A percentile compares a stretch with the other conserved stretches of the same genome.
Evolutionary conservation across 2,888 invertebrate species (phyloP).

Genomic region (Gastrophysa polygoni): DNA sequence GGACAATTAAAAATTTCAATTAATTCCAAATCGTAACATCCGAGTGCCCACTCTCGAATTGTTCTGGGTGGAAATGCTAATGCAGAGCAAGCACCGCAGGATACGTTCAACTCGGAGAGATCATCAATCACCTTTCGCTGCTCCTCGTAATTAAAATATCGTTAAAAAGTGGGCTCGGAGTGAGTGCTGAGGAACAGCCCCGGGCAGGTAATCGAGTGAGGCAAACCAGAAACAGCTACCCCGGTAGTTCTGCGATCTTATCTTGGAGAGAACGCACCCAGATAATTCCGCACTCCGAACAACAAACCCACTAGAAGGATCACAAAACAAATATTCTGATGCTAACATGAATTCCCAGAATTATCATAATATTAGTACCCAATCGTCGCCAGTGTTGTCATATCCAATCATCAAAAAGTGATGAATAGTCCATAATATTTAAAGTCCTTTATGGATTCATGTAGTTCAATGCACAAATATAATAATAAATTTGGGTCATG

Average conservation of each 20-base stretch:
- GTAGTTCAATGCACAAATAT: no score
- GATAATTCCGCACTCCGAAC: no score
- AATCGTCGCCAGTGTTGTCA: no score
- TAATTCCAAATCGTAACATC: background rate
- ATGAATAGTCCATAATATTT: no score
- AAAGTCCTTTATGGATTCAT: no score
- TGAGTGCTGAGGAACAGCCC: background rate
- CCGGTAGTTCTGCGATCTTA: background rate
- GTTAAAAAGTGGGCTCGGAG: background rate
- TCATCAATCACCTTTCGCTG: slow-evolving; percentile 17
- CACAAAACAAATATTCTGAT: no score
- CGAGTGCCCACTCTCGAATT: background rate
- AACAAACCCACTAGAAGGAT: no score
- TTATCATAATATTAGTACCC: no score
- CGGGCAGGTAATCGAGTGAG: background rate
- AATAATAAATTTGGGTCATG: no score
- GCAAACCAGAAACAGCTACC: background rate
- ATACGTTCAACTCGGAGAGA: background rate
- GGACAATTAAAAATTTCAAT: background rate
- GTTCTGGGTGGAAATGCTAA: background rate
- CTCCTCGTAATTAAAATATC: slow-evolving; percentile 17
- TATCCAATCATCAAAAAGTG: no score
- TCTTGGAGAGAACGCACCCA: no score
- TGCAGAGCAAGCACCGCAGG: background rate
- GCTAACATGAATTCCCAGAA: no score